phyloP scores from a whole-genome alignment of 2,113 vertebrate species.

The Ciconia maguari region DNA sequence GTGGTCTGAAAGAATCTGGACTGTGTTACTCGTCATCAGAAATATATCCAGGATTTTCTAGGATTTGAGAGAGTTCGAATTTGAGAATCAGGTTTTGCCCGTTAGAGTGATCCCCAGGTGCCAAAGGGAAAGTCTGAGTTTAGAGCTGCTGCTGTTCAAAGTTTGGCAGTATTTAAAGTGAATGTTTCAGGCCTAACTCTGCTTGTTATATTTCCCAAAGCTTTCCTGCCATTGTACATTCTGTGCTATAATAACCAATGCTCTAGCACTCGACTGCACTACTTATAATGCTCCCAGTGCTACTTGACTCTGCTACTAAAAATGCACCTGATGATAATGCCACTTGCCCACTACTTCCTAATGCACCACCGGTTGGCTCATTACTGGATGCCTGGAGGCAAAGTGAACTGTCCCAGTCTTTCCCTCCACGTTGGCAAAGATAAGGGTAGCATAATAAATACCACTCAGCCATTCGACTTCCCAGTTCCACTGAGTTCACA shows the following conservation, averaged over 20 bases:
- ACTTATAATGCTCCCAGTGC: conserved; percentile 53
- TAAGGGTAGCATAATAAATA: conserved; percentile 56
- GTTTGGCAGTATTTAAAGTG: conserved; percentile 51
- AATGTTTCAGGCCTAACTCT: conserved; percentile 37
- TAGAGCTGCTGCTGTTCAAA: conserved; percentile 46
- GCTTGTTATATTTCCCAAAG: conserved; percentile 56
- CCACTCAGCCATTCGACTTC: conserved; percentile 41
- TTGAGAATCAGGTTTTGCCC: not conserved
- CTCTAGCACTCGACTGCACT: conserved; percentile 37
- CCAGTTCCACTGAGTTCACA: conserved; percentile 26
- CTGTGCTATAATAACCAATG: conserved; percentile 46
- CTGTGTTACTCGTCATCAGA: conserved; percentile 12
- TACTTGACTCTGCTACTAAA: conserved; percentile 65
- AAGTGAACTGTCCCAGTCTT: conserved; percentile 59
- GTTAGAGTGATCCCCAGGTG: conserved; percentile 1
- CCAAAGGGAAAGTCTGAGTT: conserved; percentile 34
- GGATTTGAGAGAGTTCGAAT: not conserved
- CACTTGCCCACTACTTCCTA: conserved; percentile 60
- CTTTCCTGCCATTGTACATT: conserved; percentile 44
- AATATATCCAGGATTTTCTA: conserved; percentile 35
- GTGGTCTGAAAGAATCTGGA: conserved; percentile 47
- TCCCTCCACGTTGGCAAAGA: conserved; percentile 31
- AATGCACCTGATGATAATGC: conserved; percentile 64
- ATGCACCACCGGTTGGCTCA: conserved; percentile 61
- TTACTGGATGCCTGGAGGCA: conserved; percentile 68